These are phyloP conservation scores for Eonycteris spelaea DNA, from an alignment of 2,113 vertebrate species.

Conservation along the genomic window DNA sequence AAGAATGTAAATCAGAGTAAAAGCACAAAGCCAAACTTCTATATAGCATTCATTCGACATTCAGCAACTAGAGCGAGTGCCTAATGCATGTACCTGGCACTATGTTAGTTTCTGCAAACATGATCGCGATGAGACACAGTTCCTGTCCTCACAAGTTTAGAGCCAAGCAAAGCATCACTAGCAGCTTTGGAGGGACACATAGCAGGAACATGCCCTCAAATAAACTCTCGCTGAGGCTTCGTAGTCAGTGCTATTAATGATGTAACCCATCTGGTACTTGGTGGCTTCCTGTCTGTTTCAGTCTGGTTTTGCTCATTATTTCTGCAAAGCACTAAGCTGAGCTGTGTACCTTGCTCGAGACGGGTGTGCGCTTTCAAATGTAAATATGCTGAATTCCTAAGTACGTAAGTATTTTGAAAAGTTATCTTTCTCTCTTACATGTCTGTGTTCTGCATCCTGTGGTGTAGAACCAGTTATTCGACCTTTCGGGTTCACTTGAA, in stretches of 20 bases:
- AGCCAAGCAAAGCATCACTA: neutral
- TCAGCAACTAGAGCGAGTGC: neutral
- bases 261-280: constrained; percentile 55
- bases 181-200: constrained; percentile 11
- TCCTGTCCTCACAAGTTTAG: neutral
- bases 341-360: neutral
- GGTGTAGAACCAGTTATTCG: neutral
- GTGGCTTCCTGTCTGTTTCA: constrained; percentile 54
- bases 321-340: neutral
- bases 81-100: neutral
- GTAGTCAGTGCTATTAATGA: constrained; percentile 32
- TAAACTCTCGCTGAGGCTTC: constrained; percentile 52
- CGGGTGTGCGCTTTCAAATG: neutral
- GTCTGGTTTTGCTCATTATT: constrained; percentile 45
- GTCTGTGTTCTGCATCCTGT: neutral
- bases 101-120: neutral
- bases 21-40: neutral
- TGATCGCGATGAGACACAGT: neutral
- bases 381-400: neutral
- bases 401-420: neutral
- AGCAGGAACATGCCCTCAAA: constrained; percentile 45
- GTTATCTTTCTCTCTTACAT: neutral
- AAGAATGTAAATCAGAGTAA: neutral
- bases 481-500: neutral
- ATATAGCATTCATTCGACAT: neutral